A percentile compares a stretch with the other conserved stretches of the same genome.
phyloP scores from a whole-genome alignment of 2,797 vertebrate genomes.

The Lates japonicus region DNA sequence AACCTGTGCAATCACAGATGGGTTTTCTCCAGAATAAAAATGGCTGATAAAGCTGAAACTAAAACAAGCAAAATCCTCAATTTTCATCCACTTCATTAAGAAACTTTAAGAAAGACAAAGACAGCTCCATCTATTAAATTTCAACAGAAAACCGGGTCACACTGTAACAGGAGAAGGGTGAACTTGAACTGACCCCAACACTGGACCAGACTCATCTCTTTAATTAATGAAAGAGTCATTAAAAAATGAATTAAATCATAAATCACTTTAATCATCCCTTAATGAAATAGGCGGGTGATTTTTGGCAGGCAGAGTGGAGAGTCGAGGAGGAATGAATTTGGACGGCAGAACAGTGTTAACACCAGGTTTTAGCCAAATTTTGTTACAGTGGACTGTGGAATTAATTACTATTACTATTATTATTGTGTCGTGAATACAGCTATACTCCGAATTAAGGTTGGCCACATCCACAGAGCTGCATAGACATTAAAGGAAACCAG shows the following conservation, averaged over 20 bases:
- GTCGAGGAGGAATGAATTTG: background rate
- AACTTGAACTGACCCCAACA: slow-evolving; percentile 31
- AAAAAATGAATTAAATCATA: slow-evolving; percentile 52
- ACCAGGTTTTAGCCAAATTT: slow-evolving; percentile 2
- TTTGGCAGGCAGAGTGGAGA: slow-evolving; percentile 22
- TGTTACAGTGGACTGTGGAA: background rate
- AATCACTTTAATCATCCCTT: slow-evolving; percentile 65
- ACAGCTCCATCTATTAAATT: background rate
- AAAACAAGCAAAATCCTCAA: background rate
- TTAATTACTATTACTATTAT: background rate
- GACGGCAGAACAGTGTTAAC: background rate
- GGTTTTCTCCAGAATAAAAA: background rate
- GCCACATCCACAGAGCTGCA: background rate
- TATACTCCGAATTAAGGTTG: background rate
- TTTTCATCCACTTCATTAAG: background rate
- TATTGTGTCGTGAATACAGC: background rate
- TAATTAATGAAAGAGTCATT: slow-evolving; percentile 54
- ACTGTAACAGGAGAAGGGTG: background rate
- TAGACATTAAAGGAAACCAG: background rate
- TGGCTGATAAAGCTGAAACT: too few relatives aligned
- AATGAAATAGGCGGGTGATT: slow-evolving; percentile 41
- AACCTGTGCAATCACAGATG: background rate
- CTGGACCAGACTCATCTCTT: slow-evolving; percentile 14
- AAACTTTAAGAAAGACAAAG: background rate
- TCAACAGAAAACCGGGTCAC: background rate